Evolutionary conservation across 2,888 invertebrate genomes (phyloP).

Genomic region (Calameuta pallipes): DNA sequence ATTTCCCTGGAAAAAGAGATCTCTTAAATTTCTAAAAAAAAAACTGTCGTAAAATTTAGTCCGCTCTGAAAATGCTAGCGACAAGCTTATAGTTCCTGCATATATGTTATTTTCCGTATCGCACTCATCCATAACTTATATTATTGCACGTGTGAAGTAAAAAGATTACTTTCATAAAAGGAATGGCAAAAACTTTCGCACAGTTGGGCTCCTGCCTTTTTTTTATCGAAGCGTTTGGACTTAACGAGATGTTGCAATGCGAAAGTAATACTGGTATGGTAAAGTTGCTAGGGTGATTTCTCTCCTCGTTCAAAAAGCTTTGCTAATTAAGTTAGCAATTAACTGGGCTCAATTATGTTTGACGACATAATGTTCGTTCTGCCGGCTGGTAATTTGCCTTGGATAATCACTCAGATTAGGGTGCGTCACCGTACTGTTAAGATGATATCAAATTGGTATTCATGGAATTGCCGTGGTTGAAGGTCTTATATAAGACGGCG

Average conservation of each 20-base stretch:
- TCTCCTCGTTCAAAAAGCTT: background rate
- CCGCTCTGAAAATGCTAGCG: background rate
- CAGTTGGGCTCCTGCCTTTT: background rate
- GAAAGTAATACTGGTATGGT: background rate
- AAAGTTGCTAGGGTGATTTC: background rate
- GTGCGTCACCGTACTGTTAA: background rate
- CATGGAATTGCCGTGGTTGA: background rate
- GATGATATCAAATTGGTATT: background rate
- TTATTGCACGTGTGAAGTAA: background rate
- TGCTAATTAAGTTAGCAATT: background rate
- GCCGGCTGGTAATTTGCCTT: background rate
- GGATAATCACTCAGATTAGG: background rate
- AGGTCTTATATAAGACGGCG: background rate
- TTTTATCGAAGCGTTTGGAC: background rate
- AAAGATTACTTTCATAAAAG: background rate
- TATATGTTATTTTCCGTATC: background rate
- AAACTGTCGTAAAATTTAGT: conserved; percentile 8
- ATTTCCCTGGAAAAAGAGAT: conserved; percentile 23
- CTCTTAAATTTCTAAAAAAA: conserved; percentile 15
- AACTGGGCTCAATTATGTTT: conserved; percentile 3
- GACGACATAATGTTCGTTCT: conserved; percentile 6
- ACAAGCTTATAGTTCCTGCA: background rate
- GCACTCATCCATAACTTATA: background rate
- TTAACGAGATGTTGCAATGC: background rate
- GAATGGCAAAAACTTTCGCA: background rate